phyloP scores from a whole-genome alignment of 1,140 invertebrate genomes.

The Drosophila sproati region DNA sequence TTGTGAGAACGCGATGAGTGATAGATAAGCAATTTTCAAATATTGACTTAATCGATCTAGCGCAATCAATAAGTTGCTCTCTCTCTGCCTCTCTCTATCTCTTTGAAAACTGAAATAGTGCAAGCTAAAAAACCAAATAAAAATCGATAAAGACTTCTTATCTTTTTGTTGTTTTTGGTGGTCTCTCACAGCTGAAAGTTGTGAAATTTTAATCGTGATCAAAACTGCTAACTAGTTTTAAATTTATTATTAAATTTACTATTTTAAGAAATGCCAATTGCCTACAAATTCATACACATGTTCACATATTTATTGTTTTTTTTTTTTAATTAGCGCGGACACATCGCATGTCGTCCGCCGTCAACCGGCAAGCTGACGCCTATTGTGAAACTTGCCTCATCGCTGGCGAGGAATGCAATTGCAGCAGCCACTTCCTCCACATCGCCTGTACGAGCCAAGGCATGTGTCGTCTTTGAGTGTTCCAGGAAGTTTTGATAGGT shows the following conservation, averaged over 20 bases:
- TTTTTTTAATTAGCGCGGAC: conserved; percentile 50
- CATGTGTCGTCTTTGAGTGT: conserved; percentile 90
- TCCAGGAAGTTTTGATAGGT: conserved; percentile 91
- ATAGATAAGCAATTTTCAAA: too few species aligned
- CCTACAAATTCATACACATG: not conserved
- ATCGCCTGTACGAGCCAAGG: conserved; percentile 91
- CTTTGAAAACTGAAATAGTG: too few species aligned
- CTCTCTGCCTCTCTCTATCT: too few species aligned
- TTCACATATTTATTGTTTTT: not conserved
- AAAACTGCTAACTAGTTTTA: not conserved
- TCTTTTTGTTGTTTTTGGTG: too few species aligned
- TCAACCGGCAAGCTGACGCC: conserved; percentile 92
- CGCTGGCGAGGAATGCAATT: conserved; percentile 93
- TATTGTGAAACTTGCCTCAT: conserved; percentile 92
- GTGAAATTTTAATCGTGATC: not conserved
- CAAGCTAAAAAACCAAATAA: too few species aligned
- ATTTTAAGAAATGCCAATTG: conserved; percentile 41
- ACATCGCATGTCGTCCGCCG: conserved; percentile 86
- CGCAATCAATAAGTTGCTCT: too few species aligned
- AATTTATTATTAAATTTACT: not conserved
- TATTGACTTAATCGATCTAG: too few species aligned
- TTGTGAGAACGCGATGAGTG: too few species aligned
- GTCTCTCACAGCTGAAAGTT: too few species aligned
- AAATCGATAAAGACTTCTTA: too few species aligned
- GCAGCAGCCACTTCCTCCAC: conserved; percentile 91